Conservation (phyloP, 2,797 vertebrate species). For the Lerista edwardsae region DNA sequence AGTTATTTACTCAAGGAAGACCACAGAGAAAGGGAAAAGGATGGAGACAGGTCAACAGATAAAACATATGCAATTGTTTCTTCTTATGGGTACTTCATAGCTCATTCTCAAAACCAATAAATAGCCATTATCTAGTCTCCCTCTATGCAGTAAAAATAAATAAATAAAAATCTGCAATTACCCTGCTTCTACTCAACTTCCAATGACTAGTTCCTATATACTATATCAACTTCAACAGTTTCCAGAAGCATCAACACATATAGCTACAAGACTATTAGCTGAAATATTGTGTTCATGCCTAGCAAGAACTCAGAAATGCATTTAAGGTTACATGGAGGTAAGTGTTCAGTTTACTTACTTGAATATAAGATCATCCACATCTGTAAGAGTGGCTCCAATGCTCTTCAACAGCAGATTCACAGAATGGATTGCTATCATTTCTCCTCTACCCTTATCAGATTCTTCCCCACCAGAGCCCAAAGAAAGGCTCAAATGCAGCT, state of each 20-base stretch:
- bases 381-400: conserved; percentile 94
- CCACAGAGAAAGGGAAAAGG: too few relatives aligned
- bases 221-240: not conserved
- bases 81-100: not conserved
- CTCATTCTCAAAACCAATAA: not conserved
- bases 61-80: too few relatives aligned
- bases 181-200: not conserved
- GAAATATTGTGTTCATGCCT: too few relatives aligned
- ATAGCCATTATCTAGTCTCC: not conserved
- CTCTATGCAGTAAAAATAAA: too few relatives aligned
- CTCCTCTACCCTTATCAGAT: conserved; percentile 76
- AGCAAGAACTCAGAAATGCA: not conserved
- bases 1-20: too few relatives aligned
- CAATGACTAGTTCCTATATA: not conserved
- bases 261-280: too few relatives aligned
- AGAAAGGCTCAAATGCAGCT: conserved; percentile 93
- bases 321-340: too few relatives aligned
- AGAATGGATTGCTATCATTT: conserved; percentile 87
- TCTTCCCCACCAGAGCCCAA: conserved; percentile 87
- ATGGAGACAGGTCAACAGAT: too few relatives aligned
- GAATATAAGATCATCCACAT: conserved; percentile 95
- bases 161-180: too few relatives aligned
- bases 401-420: conserved; percentile 93
- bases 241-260: not conserved
- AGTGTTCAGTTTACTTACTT: conserved; percentile 81